A percentile compares a stretch with the other conserved stretches of the same genome.
Evolutionary conservation across 2,888 invertebrate species (phyloP).

Genomic region (Muscina levida): DNA sequence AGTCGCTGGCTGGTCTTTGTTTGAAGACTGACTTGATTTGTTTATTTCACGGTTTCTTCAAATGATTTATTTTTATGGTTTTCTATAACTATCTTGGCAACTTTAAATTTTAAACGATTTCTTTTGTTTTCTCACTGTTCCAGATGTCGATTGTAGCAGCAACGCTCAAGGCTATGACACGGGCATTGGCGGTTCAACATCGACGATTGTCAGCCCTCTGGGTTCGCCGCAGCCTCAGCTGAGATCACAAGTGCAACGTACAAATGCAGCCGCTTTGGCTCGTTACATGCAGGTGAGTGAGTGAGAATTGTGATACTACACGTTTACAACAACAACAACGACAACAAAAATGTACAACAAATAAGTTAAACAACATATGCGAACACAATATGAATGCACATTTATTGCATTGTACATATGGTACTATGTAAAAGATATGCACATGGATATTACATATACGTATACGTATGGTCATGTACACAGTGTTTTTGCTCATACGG

Average conservation of each 20-base stretch:
- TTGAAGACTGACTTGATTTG: neutral
- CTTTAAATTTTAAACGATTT: slow-evolving; percentile 44
- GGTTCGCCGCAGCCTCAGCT: slow-evolving; percentile 81
- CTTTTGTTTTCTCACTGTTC: slow-evolving; percentile 36
- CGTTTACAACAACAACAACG: too few species aligned
- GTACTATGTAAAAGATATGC: neutral
- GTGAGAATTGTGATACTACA: slow-evolving; percentile 32
- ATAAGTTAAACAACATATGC: too few species aligned
- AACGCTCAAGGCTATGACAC: slow-evolving; percentile 80
- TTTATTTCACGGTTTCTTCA: slow-evolving; percentile 30
- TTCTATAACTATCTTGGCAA: slow-evolving; percentile 20
- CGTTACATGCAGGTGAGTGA: slow-evolving; percentile 81
- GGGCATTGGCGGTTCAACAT: slow-evolving; percentile 80
- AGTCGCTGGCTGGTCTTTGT: too few species aligned
- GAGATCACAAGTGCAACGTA: slow-evolving; percentile 83
- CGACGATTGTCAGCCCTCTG: slow-evolving; percentile 80
- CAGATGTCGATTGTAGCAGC: slow-evolving; percentile 78
- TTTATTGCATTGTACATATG: neutral
- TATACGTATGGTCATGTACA: neutral
- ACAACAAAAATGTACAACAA: too few species aligned
- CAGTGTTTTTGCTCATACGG: neutral
- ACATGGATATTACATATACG: neutral
- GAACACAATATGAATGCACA: neutral
- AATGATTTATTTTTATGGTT: slow-evolving; percentile 22
- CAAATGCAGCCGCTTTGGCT: slow-evolving; percentile 82